Conservation (phyloP, 2,888 invertebrate genomes). For the Rhopalosiphum nymphaeae region DNA sequence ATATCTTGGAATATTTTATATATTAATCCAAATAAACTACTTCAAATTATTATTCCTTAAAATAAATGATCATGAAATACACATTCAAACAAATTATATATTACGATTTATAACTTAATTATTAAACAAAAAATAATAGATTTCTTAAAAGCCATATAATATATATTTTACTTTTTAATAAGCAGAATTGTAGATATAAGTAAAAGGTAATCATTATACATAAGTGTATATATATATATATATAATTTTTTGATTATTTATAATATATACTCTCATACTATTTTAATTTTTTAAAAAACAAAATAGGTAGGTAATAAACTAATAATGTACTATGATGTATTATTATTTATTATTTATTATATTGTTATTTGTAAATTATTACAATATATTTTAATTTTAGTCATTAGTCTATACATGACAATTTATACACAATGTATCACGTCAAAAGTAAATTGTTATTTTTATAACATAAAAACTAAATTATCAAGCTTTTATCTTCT, state of each 20-base stretch:
- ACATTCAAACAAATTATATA: not conserved
- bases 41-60: not conserved
- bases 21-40: not conserved
- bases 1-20: not conserved
- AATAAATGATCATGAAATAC: not conserved
- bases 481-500: not conserved
- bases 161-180: too few species aligned
- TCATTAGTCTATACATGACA: not conserved
- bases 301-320: too few species aligned
- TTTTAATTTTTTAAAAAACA: too few species aligned
- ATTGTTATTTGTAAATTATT: not conserved
- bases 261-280: not conserved
- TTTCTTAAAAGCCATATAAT: too few species aligned
- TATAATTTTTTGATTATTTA: not conserved
- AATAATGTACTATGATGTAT: not conserved
- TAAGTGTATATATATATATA: too few species aligned
- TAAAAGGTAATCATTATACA: too few species aligned
- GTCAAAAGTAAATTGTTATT: not conserved
- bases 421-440: not conserved
- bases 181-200: too few species aligned
- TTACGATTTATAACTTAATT: not conserved
- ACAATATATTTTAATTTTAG: not conserved
- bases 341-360: not conserved
- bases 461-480: not conserved
- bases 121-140: too few species aligned